Base-by-base conservation (phyloP, 2,797 vertebrate species). In the Borostomias antarcticus region DNA sequence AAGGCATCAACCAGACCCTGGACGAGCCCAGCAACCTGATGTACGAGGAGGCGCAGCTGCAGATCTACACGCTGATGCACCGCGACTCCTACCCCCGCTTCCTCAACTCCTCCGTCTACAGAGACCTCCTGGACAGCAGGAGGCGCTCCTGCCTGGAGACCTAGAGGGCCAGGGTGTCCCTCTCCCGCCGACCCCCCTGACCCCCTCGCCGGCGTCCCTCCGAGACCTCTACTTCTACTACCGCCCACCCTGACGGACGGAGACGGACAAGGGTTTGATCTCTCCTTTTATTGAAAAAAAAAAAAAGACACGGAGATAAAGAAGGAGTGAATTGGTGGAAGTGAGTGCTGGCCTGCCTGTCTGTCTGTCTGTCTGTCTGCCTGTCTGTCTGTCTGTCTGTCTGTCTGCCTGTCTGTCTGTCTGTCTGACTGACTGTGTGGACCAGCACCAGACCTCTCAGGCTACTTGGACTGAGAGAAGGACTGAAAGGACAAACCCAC, bases 51-150 rank as follows among this genome's bases (percentile, higher is more conserved):
- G 98, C 98, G 33, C 98, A 98, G 80, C 95, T 98, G 70, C 98
- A 99, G 91, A 98, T 99, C 88, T 99, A 99, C 85, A 98, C 95
- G 43, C 90, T 99, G 87, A 99, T 99, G 98, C 97, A 98, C 92
- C 96, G 98, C 83, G 97, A 99, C 94, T 99, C 97, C 90, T 99
- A 94, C 81, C 97, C 98, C 73, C 95, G 98, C 86, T 99, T 99
- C 93, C 95, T 99, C 94, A 98, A 97, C 94, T 99, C 97, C 85
- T 92, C 96, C 66, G 92, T 98, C 92, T 99, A 97, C 93, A 96
- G 96, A 88, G 93, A 96, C 88, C 94, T 98, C 83, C 90, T 97
- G 85, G 95, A 95, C 93, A 96, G 83, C 93, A 96, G 93, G 94
- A 93, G 93, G 86, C 92, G 91, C 82, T 90, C 94, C 87, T 94